phyloP scores from a whole-genome alignment of 2,888 invertebrate species.

The Oligia strigilis region DNA sequence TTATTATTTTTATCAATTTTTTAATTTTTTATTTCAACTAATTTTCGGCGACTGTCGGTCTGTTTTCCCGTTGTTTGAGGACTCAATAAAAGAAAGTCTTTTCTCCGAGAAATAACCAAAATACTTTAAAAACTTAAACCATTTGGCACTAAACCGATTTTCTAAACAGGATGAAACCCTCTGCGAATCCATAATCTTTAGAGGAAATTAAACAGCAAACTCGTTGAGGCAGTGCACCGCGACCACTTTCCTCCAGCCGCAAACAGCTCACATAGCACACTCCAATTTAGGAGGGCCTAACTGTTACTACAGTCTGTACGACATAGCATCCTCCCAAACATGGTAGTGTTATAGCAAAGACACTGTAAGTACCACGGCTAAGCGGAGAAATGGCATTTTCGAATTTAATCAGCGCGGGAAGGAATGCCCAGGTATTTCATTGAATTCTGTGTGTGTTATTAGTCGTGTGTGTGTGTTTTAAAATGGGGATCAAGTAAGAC shows the following conservation, averaged over 20 bases:
- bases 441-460: constrained; percentile 69
- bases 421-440: constrained; percentile 73
- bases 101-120: background rate
- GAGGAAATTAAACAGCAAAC: constrained; percentile 79
- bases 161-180: constrained; percentile 36
- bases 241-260: constrained; percentile 78
- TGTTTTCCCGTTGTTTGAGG: background rate
- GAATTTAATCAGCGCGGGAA: constrained; percentile 73
- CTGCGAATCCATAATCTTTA: constrained; percentile 72
- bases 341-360: constrained; percentile 68
- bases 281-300: constrained; percentile 70
- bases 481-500: constrained; percentile 76
- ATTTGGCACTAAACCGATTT: background rate
- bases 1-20: background rate
- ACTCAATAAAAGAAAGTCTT: background rate
- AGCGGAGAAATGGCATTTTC: constrained; percentile 74
- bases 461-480: constrained; percentile 63
- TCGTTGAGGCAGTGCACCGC: constrained; percentile 69
- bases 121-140: background rate
- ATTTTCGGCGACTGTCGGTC: background rate
- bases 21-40: background rate
- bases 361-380: constrained; percentile 63
- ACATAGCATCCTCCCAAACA: constrained; percentile 61
- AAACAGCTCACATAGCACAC: constrained; percentile 75
- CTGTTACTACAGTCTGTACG: constrained; percentile 54